Base-by-base conservation (phyloP, 1,140 invertebrate species). In the Drosophila teissieri region DNA sequence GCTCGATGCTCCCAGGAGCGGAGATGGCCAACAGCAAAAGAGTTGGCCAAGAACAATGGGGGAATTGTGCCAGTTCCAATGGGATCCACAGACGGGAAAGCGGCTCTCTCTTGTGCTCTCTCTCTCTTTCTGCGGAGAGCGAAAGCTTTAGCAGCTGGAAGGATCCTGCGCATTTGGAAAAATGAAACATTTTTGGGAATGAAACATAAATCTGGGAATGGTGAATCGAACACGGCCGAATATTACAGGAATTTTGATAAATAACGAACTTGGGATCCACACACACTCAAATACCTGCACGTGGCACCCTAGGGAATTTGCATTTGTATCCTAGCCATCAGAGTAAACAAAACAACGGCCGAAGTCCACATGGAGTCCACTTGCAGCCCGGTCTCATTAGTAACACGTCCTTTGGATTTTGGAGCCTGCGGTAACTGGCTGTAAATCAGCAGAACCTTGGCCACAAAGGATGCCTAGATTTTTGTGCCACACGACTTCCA, bases 31-130 rank as follows among this genome's bases (percentile, higher is more conserved):
- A 27, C 45, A 48, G 56, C 63, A 56, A 52, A 64, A 49, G 19
- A 68, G 74, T 75, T 65, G 61, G 45, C 60, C 52, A 45, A 36
- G 67, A 52, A 54, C 44, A 65, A 42, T 19, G 15, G 42, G 37
- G n/a, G 22, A 67, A 63, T 60, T 58, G 79, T 82, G 75, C 79
- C 61, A 86, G 75, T 73, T 80, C 56, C 78, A 76, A 55, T 70
- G 48, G n/a, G n/a, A 63, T 78, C 82, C 82, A 86, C 78, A 75
- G 3, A 2, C 37, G 4, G 19, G 6, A 19, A 75, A 65, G 67
- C 65, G 1, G 12, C 22, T 27, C 22, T 64, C 68, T 68, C 46
- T 48, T 34, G 7, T 39, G 15, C 58, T 37, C 17, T 8, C 4
- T 52, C 27, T 8, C 4, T 52, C 27, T 57, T 40, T 56, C 40